phyloP scores from a whole-genome alignment of 92 coral and sea anemone species.

The Epizoanthus illoricatus region DNA sequence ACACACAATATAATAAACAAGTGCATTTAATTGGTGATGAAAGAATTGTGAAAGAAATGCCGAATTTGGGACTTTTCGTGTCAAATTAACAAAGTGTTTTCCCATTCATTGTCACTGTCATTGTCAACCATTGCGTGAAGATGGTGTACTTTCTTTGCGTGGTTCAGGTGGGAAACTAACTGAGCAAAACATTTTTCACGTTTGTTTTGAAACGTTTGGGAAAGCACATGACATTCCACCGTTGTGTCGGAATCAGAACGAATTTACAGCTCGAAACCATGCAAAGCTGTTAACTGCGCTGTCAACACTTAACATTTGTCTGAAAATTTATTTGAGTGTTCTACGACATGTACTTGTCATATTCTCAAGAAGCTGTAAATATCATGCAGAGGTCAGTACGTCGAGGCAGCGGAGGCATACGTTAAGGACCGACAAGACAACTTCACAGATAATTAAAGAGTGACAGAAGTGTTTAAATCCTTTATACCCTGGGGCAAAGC shows the following conservation, averaged over 20 bases:
- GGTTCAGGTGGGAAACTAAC: no score
- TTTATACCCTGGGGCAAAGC: not conserved
- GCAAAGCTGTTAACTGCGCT: not conserved
- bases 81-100: no score
- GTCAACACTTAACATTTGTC: not conserved
- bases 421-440: not conserved
- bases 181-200: no score
- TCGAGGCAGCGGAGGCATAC: not conserved
- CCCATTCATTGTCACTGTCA: no score
- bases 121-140: no score
- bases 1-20: no score
- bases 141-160: no score
- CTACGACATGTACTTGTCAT: not conserved
- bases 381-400: not conserved
- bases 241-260: not conserved
- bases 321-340: not conserved
- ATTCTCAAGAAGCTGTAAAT: constrained; percentile 6
- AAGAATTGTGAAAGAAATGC: no score
- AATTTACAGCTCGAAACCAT: not conserved
- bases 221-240: no score
- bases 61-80: no score
- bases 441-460: not conserved
- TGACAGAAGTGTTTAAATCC: not conserved
- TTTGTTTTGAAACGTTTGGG: no score
- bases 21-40: no score